Conservation (phyloP, 2,113 vertebrate genomes). For the Megaleporinus macrocephalus region DNA sequence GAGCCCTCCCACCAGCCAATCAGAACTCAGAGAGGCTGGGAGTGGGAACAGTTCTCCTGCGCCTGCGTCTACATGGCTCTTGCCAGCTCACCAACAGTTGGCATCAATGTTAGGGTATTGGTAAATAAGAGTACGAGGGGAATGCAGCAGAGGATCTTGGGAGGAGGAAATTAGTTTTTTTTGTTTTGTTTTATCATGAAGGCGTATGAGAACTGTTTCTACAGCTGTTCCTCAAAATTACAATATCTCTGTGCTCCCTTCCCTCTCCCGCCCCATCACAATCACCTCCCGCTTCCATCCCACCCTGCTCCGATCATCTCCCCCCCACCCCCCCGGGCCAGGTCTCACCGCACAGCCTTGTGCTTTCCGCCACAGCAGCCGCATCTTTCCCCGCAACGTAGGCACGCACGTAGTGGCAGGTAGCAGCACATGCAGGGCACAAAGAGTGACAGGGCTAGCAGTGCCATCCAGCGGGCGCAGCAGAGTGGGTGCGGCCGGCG, state of each 20-base stretch:
- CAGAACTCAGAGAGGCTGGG: conserved; percentile 12
- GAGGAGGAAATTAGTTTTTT: conserved; percentile 8
- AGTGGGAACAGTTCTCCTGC: neutral
- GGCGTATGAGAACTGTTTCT: conserved; percentile 58
- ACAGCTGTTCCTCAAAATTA: conserved; percentile 32
- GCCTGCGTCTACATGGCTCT: conserved; percentile 1
- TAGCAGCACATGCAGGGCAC: conserved; percentile 97
- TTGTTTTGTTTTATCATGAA: conserved; percentile 38
- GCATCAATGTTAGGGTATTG: conserved; percentile 61
- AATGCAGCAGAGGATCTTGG: conserved; percentile 72
- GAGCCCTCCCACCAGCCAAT: conserved; percentile 59
- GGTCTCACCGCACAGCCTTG: conserved; percentile 90
- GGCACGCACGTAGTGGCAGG: conserved; percentile 88
- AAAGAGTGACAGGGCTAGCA: conserved; percentile 86
- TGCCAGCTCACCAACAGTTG: conserved; percentile 24
- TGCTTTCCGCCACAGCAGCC: conserved; percentile 92
- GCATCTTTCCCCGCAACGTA: conserved; percentile 88
- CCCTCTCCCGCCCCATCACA: conserved; percentile 27
- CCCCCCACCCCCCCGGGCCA: conserved; percentile 54
- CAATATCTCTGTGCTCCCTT: conserved; percentile 17
- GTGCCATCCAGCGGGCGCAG: conserved; percentile 89
- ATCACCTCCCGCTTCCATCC: conserved; percentile 28
- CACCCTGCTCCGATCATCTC: neutral
- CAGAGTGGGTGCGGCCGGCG: conserved; percentile 83
- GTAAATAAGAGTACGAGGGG: conserved; percentile 68